These are phyloP conservation scores for Agelastica alni DNA, from an alignment of 2,888 invertebrate genomes.

Conservation along the genomic window DNA sequence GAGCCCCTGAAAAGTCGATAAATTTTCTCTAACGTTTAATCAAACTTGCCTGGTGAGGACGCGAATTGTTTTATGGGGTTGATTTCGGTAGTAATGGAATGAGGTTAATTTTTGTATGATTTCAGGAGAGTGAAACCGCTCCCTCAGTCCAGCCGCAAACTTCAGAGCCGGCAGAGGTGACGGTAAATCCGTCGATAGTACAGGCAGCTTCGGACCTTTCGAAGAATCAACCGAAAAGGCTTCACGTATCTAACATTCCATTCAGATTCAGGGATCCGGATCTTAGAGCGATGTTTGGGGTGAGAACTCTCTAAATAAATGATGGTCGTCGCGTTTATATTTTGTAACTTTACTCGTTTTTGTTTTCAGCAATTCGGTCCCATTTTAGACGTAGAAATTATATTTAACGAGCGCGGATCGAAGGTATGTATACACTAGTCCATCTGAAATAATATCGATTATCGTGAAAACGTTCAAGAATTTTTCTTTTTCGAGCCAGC, in stretches of 20 bases:
- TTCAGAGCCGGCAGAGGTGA: conserved; percentile 41
- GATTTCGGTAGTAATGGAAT: too few species aligned
- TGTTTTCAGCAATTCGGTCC: conserved; percentile 94
- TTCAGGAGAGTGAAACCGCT: conserved; percentile 39
- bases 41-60: too few species aligned
- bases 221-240: conserved; percentile 86
- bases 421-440: conserved; percentile 99
- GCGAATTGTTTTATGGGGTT: too few species aligned
- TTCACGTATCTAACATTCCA: conserved; percentile 99
- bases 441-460: too few species aligned
- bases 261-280: conserved; percentile 99
- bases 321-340: neutral
- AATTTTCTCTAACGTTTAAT: too few species aligned
- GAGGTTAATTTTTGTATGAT: conserved; percentile 6
- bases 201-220: conserved; percentile 61
- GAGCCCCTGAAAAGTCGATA: too few species aligned
- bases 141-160: conserved; percentile 40
- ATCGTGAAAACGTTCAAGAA: conserved; percentile 35
- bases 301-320: conserved; percentile 60
- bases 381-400: conserved; percentile 99
- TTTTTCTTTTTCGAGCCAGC: conserved; percentile 51
- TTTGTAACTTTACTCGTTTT: conserved; percentile 31
- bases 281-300: conserved; percentile 97
- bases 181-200: conserved; percentile 43
- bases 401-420: conserved; percentile 99